A percentile compares a stretch with the other conserved stretches of the same genome.
phyloP scores from a whole-genome alignment of 2,888 invertebrate species.

The Schrankia costaestrigalis region DNA sequence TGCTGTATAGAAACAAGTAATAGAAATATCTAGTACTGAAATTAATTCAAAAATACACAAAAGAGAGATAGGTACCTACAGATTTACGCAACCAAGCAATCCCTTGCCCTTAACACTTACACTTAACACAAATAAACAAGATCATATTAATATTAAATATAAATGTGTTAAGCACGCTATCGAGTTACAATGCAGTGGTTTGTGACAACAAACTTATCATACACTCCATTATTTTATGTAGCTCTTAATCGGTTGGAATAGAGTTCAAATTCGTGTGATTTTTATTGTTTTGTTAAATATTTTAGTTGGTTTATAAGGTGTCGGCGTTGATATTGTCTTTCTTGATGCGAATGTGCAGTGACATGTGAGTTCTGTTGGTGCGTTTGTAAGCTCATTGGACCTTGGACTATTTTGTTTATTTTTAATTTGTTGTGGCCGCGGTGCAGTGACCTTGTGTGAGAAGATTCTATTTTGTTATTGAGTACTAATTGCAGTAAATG shows the following conservation, averaged over 20 bases:
- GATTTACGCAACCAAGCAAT: too few relatives aligned
- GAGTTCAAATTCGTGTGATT: slow-evolving; percentile 7
- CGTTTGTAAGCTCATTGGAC: slow-evolving; percentile 19
- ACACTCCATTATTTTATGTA: background rate
- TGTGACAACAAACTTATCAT: slow-evolving; percentile 22
- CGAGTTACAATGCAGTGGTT: slow-evolving; percentile 62
- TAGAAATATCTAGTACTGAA: too few relatives aligned
- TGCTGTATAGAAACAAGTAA: too few relatives aligned
- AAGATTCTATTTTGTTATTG: background rate
- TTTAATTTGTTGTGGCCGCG: slow-evolving; percentile 14
- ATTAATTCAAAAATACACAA: too few relatives aligned
- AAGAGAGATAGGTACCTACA: too few relatives aligned
- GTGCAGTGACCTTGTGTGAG: slow-evolving; percentile 5
- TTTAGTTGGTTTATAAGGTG: slow-evolving; percentile 31
- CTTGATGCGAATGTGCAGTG: slow-evolving; percentile 53
- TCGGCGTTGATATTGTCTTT: slow-evolving; percentile 44
- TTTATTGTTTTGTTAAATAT: background rate
- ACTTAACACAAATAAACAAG: background rate
- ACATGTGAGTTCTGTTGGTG: slow-evolving; percentile 37
- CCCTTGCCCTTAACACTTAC: too few relatives aligned
- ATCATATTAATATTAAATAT: slow-evolving; percentile 24
- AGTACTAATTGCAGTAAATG: too few relatives aligned
- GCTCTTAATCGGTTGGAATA: background rate
- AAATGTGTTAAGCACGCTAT: slow-evolving; percentile 14
- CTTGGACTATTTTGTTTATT: slow-evolving; percentile 20